Percentiles rank a stretch among this genome's conserved stretches.
Evolutionary conservation across 2,797 vertebrate species (phyloP).

Genomic region (Sebastiscus albofasciatus): DNA sequence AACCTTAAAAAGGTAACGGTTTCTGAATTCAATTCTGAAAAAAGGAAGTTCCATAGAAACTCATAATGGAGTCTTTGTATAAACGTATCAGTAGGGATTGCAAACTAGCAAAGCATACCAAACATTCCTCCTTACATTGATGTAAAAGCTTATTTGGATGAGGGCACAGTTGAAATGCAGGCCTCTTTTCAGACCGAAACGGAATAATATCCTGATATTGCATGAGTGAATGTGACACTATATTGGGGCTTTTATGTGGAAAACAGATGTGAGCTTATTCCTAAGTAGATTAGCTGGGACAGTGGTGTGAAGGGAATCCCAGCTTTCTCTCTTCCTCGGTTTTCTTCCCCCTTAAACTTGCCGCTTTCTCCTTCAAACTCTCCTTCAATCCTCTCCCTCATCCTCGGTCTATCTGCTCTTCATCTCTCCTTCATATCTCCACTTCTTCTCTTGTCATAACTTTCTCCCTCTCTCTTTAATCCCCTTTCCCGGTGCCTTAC

Average conservation of each 20-base stretch:
- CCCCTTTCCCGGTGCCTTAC: conserved; percentile 23
- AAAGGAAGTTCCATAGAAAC: conserved; percentile 9
- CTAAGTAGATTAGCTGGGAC: conserved; percentile 77
- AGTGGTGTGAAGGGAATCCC: conserved; percentile 72
- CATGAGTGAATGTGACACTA: conserved; percentile 54
- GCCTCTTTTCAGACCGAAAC: conserved; percentile 37
- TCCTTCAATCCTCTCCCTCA: conserved; percentile 20
- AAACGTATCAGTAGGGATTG: conserved; percentile 12
- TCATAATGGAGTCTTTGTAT: background rate
- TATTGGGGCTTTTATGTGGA: conserved; percentile 63
- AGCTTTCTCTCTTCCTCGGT: conserved; percentile 17
- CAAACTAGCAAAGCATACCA: conserved; percentile 49
- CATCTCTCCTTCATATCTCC: background rate
- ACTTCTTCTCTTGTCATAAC: conserved; percentile 1
- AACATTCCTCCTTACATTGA: conserved; percentile 37
- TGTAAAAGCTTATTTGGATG: conserved; percentile 45
- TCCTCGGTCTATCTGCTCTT: background rate
- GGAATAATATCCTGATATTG: conserved; percentile 47
- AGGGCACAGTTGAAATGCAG: conserved; percentile 36
- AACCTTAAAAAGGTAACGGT: background rate
- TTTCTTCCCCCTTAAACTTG: conserved; percentile 31
- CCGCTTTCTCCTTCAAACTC: conserved; percentile 46
- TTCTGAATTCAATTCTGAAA: background rate
- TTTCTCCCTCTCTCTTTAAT: conserved; percentile 38
- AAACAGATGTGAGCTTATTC: conserved; percentile 75